Percentiles rank a stretch among this genome's conserved stretches.
These are phyloP conservation scores for Latrodectus elegans DNA, from an alignment of 2,888 invertebrate species.

Conservation along the genomic window DNA sequence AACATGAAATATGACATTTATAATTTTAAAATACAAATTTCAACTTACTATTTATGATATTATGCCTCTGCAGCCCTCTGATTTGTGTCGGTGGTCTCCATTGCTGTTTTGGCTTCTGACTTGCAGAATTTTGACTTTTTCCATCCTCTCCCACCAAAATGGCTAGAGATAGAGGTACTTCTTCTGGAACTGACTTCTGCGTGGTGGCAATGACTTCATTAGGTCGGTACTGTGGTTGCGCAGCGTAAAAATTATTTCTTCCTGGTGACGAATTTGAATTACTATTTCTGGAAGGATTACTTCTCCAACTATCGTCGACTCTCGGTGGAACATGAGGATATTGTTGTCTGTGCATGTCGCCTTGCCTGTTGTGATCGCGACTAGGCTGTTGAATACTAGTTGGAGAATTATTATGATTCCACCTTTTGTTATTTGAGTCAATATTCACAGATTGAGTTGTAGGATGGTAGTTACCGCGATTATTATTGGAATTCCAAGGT, in stretches of 20 bases:
- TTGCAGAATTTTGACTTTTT: constrained; percentile 49
- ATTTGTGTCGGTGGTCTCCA: constrained; percentile 52
- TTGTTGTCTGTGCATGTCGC: constrained; percentile 27
- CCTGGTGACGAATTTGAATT: constrained; percentile 47
- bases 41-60: constrained; percentile 65
- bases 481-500: constrained; percentile 40
- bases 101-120: constrained; percentile 52
- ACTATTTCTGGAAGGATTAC: constrained; percentile 17
- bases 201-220: constrained; percentile 65
- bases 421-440: constrained; percentile 18
- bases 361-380: constrained; percentile 28
- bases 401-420: constrained; percentile 21
- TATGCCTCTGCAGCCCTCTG: constrained; percentile 63
- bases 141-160: constrained; percentile 71
- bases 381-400: constrained; percentile 20
- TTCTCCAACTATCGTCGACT: constrained; percentile 41
- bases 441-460: constrained; percentile 23
- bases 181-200: constrained; percentile 69
- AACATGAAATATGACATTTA: too few relatives aligned
- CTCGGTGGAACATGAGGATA: constrained; percentile 44
- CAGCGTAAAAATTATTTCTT: constrained; percentile 59
- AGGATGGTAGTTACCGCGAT: constrained; percentile 7
- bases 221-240: constrained; percentile 52
- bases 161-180: constrained; percentile 72
- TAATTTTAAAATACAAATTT: too few relatives aligned